Evolutionary conservation across 2,797 vertebrate species (phyloP), one percentile per base, ranked within the genome.

Genomic region (Clamator glandarius): DNA sequence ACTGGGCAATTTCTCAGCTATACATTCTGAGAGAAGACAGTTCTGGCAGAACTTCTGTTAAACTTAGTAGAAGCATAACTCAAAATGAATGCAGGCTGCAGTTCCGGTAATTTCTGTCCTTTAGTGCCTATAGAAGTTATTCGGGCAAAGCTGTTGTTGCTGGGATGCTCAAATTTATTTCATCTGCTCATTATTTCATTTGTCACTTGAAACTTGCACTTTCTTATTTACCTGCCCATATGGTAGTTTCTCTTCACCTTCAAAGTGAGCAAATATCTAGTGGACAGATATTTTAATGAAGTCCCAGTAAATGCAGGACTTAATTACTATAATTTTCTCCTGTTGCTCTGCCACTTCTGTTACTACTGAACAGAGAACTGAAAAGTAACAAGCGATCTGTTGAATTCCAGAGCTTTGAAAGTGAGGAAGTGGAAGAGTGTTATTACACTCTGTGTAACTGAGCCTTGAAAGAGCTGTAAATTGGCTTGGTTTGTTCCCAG

Each of bases 71-170:
- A 93, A 95, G 59, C 75, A 31, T 70, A 59, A 61, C 66, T 55
- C 31, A 83, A 75, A 83, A 66, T 78, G 67, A 50, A 63, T 90
- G 80, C 73, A 77, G 58, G 76, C 67, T 66, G 80, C 68, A 83
- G 88, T 92, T 92, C 94, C 93, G 84, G 81, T 91, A 31, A 80
- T 73, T 85, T 95, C 72, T 96, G 90, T 59, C 80, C 33, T 89
- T 63, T 66, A 95, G 92, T 95, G 89, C 95, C 96, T 95, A 44
- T 31, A 70, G 72, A 77, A 76, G 66, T 91, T 91, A 77, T 88
- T 91, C 89, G 90, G 89, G 83, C 90, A 48, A 89, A 85, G 61
- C 50, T 39, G 31, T 85, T 11, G 0, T 84, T 91, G 87, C 85
- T 89, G 82, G 70, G 59, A 91, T 90, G 63, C 82, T 92, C 84